phyloP scores from a whole-genome alignment of 1,140 invertebrate species.

The Aphis craccivora region DNA sequence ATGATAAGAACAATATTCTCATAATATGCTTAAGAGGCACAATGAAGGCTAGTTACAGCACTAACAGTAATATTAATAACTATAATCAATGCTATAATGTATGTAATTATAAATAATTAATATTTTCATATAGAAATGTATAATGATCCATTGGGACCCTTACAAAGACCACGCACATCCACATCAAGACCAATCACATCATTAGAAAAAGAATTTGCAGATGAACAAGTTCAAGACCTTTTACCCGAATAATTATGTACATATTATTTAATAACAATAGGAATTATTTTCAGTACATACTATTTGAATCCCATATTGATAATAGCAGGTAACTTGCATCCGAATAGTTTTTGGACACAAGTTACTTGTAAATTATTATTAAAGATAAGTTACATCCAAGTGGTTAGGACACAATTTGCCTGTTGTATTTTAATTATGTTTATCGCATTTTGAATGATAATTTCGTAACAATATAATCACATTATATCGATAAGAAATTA shows the following conservation, averaged over 20 bases:
- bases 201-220: conserved; percentile 79
- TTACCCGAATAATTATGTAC: conserved; percentile 63
- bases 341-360: too few relatives aligned
- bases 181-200: conserved; percentile 66
- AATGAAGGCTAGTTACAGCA: not conserved
- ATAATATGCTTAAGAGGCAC: not conserved
- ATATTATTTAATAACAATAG: not conserved
- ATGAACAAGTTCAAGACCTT: conserved; percentile 83
- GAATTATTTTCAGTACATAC: not conserved
- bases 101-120: not conserved
- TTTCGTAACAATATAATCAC: too few relatives aligned
- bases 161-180: conserved; percentile 80
- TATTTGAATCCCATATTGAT: too few relatives aligned
- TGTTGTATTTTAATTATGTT: too few relatives aligned
- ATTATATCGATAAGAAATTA: too few relatives aligned
- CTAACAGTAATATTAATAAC: not conserved
- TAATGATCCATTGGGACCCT: conserved; percentile 78
- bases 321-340: too few relatives aligned
- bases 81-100: not conserved
- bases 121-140: conserved; percentile 65
- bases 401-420: too few relatives aligned
- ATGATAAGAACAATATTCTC: not conserved
- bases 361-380: too few relatives aligned
- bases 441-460: too few relatives aligned
- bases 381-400: too few relatives aligned